These are phyloP conservation scores for Cataglyphis hispanica DNA, from an alignment of 1,140 invertebrate genomes.

Conservation along the genomic window DNA sequence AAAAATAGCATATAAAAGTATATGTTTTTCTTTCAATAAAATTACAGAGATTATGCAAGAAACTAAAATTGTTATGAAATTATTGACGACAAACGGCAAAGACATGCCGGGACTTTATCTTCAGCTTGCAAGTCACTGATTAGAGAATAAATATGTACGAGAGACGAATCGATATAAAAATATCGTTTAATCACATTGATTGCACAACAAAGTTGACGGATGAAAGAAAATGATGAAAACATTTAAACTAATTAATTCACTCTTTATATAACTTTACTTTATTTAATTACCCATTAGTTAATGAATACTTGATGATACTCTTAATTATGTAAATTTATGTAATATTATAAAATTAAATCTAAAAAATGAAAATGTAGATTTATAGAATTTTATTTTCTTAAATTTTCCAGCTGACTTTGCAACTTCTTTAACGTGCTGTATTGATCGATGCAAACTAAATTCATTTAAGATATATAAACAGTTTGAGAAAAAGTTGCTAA, in stretches of 20 bases:
- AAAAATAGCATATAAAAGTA: neutral
- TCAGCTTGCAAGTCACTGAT: constrained; percentile 19
- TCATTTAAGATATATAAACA: neutral
- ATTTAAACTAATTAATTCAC: constrained; percentile 4
- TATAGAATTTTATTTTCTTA: neutral
- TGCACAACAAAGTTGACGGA: neutral
- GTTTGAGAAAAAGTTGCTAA: neutral
- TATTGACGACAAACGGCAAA: neutral
- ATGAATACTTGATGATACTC: neutral
- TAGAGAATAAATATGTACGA: constrained; percentile 41
- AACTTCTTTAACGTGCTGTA: neutral
- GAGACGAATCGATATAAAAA: constrained; percentile 8
- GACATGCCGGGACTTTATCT: constrained; percentile 39
- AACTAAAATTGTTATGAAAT: too few relatives aligned
- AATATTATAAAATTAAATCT: neutral
- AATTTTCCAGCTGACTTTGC: neutral
- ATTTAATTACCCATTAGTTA: neutral
- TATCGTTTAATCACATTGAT: constrained; percentile 39
- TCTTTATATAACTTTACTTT: constrained; percentile 4
- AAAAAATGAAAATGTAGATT: neutral
- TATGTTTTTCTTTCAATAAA: neutral
- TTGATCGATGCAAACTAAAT: neutral
- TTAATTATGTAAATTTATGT: neutral
- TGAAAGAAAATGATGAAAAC: neutral
- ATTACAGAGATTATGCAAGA: neutral